Percentiles rank a stretch among this genome's conserved stretches.
Conservation (phyloP, 2,113 vertebrate genomes). For the Mungos mungo region DNA sequence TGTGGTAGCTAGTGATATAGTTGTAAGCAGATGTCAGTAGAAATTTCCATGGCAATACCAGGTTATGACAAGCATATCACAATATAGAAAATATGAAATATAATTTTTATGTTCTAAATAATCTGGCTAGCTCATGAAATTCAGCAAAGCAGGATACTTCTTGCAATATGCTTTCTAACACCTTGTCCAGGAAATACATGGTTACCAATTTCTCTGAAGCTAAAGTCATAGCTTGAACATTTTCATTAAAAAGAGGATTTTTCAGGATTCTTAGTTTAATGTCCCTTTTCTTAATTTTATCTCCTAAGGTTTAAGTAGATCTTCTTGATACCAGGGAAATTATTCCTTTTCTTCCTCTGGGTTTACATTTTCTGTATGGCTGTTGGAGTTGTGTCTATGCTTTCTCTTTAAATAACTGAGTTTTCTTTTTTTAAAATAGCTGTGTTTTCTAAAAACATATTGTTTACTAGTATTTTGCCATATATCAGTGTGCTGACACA, state of each 20-base stretch:
- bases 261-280: conserved; percentile 43
- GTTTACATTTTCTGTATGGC: background rate
- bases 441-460: background rate
- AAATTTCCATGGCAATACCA: conserved; percentile 51
- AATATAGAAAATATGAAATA: conserved; percentile 63
- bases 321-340: conserved; percentile 13
- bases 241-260: conserved; percentile 23
- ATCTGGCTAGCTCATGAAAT: conserved; percentile 50
- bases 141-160: conserved; percentile 41
- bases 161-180: conserved; percentile 18
- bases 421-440: conserved; percentile 13
- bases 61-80: conserved; percentile 74
- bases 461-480: background rate
- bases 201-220: conserved; percentile 49
- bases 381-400: background rate
- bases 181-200: background rate
- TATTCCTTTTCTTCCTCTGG: conserved; percentile 39
- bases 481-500: background rate
- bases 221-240: conserved; percentile 11
- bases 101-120: conserved; percentile 58
- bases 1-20: conserved; percentile 57
- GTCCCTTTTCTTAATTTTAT: conserved; percentile 43
- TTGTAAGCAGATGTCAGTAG: conserved; percentile 62
- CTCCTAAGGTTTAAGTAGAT: background rate
- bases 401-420: conserved; percentile 8